Evolutionary conservation across 2,888 invertebrate genomes (phyloP).

Genomic region (Lepeophtheirus nordmannii): DNA sequence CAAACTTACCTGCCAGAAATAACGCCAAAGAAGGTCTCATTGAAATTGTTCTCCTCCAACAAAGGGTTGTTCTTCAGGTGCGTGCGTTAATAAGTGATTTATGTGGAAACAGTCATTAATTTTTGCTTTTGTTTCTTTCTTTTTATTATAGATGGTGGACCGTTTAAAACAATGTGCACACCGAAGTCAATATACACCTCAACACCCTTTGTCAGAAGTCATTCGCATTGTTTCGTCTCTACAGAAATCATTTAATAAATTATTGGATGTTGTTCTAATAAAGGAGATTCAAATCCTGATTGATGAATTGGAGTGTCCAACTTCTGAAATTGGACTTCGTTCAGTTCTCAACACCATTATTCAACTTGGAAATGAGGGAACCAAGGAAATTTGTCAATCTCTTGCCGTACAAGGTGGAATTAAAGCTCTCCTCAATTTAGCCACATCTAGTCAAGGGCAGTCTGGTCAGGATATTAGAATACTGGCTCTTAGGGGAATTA

Average conservation of each 20-base stretch:
- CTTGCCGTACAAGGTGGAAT: slow-evolving; percentile 9
- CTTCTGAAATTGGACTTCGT: neutral
- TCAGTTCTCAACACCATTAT: slow-evolving; percentile 15
- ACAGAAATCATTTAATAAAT: slow-evolving; percentile 10
- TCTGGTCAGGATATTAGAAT: slow-evolving; percentile 17
- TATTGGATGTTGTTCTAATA: slow-evolving; percentile 2
- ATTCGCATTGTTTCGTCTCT: slow-evolving; percentile 3
- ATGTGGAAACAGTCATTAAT: neutral
- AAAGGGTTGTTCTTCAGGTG: slow-evolving; percentile 23
- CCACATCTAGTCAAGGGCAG: slow-evolving; percentile 2
- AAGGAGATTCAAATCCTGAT: slow-evolving; percentile 14
- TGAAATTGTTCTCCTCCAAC: slow-evolving; percentile 23
- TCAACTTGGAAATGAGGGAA: slow-evolving; percentile 15
- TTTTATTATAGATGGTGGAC: slow-evolving; percentile 20
- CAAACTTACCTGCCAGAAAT: neutral
- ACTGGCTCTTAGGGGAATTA: slow-evolving; percentile 54
- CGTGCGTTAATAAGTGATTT: neutral
- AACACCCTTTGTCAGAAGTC: slow-evolving; percentile 17
- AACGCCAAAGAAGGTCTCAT: slow-evolving; percentile 7
- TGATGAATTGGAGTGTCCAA: slow-evolving; percentile 13
- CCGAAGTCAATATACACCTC: slow-evolving; percentile 22
- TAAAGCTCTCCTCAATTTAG: neutral
- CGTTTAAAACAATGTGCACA: slow-evolving; percentile 23
- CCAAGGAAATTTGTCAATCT: neutral
- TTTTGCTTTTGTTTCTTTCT: neutral